Evolutionary conservation across 2,888 invertebrate species (phyloP).

Genomic region (Mythimna loreyi): DNA sequence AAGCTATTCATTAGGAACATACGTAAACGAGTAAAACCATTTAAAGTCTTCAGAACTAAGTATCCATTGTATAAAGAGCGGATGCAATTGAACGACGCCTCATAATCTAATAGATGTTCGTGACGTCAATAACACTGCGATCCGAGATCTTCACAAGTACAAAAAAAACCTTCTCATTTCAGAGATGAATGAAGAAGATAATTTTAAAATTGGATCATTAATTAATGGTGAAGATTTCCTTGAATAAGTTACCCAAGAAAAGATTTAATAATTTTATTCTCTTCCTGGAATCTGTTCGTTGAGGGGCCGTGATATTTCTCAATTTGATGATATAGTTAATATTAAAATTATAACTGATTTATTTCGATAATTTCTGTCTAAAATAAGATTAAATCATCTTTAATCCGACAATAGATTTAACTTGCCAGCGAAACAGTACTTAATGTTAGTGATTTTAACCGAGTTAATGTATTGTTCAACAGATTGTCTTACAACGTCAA

Average conservation of each 20-base stretch:
- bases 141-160: constrained; percentile 5
- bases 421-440: not conserved
- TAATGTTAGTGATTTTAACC: too few relatives aligned
- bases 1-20: too few relatives aligned
- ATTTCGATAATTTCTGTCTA: not conserved
- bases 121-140: constrained; percentile 41
- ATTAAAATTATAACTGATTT: not conserved
- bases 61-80: not conserved
- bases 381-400: not conserved
- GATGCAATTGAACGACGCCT: constrained; percentile 37
- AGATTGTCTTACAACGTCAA: not conserved
- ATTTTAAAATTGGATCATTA: constrained; percentile 40
- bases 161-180: constrained; percentile 20
- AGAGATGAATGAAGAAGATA: constrained; percentile 29
- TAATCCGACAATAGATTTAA: not conserved
- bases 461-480: not conserved
- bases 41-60: constrained; percentile 8
- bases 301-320: not conserved
- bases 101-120: constrained; percentile 35
- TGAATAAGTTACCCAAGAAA: constrained; percentile 1
- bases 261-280: constrained; percentile 29
- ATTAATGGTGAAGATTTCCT: constrained; percentile 40
- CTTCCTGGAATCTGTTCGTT: constrained; percentile 18
- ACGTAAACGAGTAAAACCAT: constrained; percentile 1
- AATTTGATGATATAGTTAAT: constrained; percentile 6